phyloP scores from a whole-genome alignment of 2,113 vertebrate genomes.

The Manacus vitellinus region DNA sequence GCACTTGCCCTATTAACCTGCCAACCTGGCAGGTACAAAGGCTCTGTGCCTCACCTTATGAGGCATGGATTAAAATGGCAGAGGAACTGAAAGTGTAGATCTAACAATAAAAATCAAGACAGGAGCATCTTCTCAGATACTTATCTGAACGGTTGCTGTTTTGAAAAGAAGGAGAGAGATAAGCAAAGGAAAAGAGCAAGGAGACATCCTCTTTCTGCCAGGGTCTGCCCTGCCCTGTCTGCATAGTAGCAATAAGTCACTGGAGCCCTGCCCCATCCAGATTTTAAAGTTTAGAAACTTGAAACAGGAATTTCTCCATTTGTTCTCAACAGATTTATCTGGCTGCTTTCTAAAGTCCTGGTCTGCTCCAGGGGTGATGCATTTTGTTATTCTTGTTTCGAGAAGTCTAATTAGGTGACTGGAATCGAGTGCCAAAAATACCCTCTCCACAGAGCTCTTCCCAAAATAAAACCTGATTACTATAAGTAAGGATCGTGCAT shows the following conservation, averaged over 20 bases:
- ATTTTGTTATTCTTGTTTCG: neutral
- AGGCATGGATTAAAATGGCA: neutral
- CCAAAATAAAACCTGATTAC: neutral
- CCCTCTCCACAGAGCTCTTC: neutral
- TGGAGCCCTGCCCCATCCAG: neutral
- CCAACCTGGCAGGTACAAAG: neutral
- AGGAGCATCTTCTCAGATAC: neutral
- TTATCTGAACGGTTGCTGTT: neutral
- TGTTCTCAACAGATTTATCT: neutral
- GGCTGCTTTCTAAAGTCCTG: neutral
- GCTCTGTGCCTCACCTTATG: neutral
- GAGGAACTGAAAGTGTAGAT: neutral
- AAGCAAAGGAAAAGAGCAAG: neutral
- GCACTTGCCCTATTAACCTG: neutral
- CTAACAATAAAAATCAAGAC: neutral
- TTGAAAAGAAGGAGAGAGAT: neutral
- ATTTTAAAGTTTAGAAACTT: neutral
- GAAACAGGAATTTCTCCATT: neutral
- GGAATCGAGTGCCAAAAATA: neutral
- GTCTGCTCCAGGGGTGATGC: neutral
- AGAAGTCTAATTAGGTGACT: conserved; percentile 20
- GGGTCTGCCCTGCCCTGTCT: neutral
- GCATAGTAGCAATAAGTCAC: neutral
- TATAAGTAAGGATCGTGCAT: neutral
- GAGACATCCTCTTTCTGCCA: neutral